Evolutionary conservation across 2,797 vertebrate species (phyloP).

Genomic region (Pitangus sulphuratus): DNA sequence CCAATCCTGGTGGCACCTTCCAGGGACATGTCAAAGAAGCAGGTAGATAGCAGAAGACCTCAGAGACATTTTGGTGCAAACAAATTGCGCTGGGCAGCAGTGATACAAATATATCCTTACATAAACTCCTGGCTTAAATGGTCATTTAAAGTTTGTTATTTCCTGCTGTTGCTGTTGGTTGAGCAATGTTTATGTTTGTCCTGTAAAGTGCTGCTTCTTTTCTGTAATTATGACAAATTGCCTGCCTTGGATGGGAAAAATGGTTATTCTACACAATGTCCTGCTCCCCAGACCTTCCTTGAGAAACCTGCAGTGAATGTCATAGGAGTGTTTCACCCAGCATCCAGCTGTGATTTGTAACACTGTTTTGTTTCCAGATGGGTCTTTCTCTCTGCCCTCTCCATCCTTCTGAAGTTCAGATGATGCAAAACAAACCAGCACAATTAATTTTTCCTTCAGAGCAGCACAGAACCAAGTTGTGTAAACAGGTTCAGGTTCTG

Average conservation of each 20-base stretch:
- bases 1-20: background rate
- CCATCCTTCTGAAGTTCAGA: background rate
- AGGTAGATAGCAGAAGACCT: background rate
- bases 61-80: background rate
- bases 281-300: background rate
- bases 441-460: background rate
- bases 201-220: background rate
- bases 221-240: background rate
- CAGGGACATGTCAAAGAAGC: background rate
- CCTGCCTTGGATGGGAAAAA: background rate
- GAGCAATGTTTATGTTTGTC: background rate
- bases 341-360: background rate
- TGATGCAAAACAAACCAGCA: background rate
- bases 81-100: background rate
- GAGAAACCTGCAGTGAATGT: background rate
- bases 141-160: background rate
- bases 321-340: fast-evolving
- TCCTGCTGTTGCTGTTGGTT: background rate
- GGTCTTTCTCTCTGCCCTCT: background rate
- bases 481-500: background rate
- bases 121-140: background rate
- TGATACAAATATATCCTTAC: background rate
- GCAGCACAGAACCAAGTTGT: background rate
- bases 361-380: background rate
- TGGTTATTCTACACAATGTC: background rate